These are phyloP conservation scores for Crotalus helleri DNA, from an alignment of 2,113 vertebrate species.

Conservation along the genomic window DNA sequence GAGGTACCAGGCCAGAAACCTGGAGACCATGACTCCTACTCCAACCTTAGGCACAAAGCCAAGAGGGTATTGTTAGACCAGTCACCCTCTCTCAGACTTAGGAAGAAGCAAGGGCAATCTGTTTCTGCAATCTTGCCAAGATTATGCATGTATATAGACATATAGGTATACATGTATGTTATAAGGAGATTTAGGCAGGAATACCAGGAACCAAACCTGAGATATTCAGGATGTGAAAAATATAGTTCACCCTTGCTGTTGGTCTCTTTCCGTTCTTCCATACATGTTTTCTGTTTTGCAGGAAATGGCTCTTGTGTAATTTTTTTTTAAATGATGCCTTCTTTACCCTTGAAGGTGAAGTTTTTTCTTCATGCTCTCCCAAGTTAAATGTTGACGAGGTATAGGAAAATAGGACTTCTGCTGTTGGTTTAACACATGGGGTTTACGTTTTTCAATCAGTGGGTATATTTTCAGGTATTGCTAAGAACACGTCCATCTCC, in stretches of 20 bases:
- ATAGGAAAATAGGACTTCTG: not conserved
- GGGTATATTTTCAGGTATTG: slow-evolving; percentile 48
- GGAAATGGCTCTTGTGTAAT: not conserved
- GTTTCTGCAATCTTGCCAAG: not conserved
- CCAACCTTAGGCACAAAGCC: not conserved
- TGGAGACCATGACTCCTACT: not conserved
- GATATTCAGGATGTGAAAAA: not conserved
- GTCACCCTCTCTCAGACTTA: not conserved
- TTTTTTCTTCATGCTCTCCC: slow-evolving; percentile 27
- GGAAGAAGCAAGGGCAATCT: not conserved
- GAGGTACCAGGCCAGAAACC: not conserved
- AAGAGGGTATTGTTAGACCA: not conserved
- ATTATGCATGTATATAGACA: not conserved
- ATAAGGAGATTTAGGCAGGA: not conserved
- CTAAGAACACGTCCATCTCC: slow-evolving; percentile 49
- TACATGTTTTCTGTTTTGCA: not conserved
- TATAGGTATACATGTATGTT: not conserved
- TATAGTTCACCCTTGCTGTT: not conserved
- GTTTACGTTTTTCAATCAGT: slow-evolving; percentile 9
- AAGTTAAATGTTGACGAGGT: slow-evolving; percentile 43
- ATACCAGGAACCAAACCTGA: not conserved
- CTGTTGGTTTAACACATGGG: not conserved
- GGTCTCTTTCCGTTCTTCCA: not conserved
- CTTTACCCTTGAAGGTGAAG: slow-evolving; percentile 36
- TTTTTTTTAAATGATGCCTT: not conserved